Evolutionary conservation across 2,797 vertebrate genomes (phyloP), one percentile per base, ranked within the genome.

Genomic region (Calcarius lapponicus): DNA sequence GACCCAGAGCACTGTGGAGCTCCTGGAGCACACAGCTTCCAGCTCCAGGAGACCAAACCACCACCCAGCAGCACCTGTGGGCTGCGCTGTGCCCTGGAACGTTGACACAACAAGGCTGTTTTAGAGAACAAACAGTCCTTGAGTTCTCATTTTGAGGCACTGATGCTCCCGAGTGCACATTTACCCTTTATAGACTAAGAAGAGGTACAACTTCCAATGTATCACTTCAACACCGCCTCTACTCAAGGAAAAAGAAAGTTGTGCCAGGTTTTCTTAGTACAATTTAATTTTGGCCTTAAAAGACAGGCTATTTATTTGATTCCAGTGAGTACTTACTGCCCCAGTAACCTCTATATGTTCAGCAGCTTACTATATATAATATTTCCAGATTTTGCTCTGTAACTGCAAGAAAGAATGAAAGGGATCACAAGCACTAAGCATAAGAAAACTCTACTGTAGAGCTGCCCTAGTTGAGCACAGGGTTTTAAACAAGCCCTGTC

Each of bases 261-360:
- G 3, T 64, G 64, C 43, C 45, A 53, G 20, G 5, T 57, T 93
- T 86, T 83, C 67, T 88, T 29, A 64, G 36, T 17, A 32, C 8
- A 26, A 92, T 67, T 84, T 76, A 92, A 90, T 86, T 92, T 88
- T 70, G 34, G 57, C 73, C 67, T 88, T 86, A 69, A 88, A 93
- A 95, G 64, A 74, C 29, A 57, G 28, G 70, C 18, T 74, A 53
- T 53, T 88, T 83, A 81, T 85, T 60, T 65, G 64, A 94, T 84
- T 48, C 42, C 56, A 3, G 2, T 29, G 64, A 94, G 76, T 62
- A 84, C 71, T 91, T 21, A 64, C 48, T 74, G 67, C 8, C 51
- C 80, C 47, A 81, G 71, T 87, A 95, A 91, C 71, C 81, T 72
- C 81, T 58, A 7, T 48, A 71, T 18, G 56, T 90, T 79, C 82